Conservation (phyloP, 2,888 invertebrate genomes). For the Drosophila diplacantha region DNA sequence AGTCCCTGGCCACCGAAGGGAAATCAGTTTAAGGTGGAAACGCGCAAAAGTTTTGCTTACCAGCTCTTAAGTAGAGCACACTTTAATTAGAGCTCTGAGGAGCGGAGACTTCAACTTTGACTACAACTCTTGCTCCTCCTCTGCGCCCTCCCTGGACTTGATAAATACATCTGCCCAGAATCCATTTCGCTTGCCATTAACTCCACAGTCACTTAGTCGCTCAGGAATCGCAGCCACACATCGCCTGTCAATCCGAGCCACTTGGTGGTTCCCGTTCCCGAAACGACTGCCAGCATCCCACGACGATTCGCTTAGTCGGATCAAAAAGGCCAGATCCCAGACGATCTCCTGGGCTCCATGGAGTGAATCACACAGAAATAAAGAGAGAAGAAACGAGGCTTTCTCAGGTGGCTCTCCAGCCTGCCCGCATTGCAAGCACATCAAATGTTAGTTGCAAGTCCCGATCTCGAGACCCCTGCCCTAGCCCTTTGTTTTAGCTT, state of each 20-base stretch:
- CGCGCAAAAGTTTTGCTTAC: constrained; percentile 9
- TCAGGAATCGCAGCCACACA: constrained; percentile 37
- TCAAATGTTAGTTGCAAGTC: constrained; percentile 43
- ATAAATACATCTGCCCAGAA: constrained; percentile 28
- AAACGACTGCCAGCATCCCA: constrained; percentile 19
- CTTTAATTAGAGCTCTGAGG: constrained; percentile 19
- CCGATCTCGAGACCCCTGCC: constrained; percentile 13
- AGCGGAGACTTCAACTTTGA: not conserved
- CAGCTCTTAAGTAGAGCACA: constrained; percentile 9
- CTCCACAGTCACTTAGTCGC: constrained; percentile 43
- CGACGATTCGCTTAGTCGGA: constrained; percentile 1
- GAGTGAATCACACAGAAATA: constrained; percentile 3
- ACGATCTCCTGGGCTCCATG: constrained; percentile 5
- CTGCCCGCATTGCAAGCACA: constrained; percentile 29
- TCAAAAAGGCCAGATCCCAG: constrained; percentile 14
- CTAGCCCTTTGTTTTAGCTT: constrained; percentile 21
- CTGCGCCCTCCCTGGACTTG: not conserved
- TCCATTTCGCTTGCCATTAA: constrained; percentile 52
- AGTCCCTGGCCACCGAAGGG: constrained; percentile 17
- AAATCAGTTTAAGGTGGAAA: constrained; percentile 23
- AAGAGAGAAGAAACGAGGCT: not conserved
- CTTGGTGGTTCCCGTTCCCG: constrained; percentile 8
- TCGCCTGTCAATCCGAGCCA: constrained; percentile 52
- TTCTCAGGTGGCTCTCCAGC: constrained; percentile 14
- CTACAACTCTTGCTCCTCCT: not conserved